A percentile compares a stretch with the other conserved stretches of the same genome.
Evolutionary conservation across 53 echinoderm and acorn worm genomes (phyloP).

Genomic region (Echinometra lucunter): DNA sequence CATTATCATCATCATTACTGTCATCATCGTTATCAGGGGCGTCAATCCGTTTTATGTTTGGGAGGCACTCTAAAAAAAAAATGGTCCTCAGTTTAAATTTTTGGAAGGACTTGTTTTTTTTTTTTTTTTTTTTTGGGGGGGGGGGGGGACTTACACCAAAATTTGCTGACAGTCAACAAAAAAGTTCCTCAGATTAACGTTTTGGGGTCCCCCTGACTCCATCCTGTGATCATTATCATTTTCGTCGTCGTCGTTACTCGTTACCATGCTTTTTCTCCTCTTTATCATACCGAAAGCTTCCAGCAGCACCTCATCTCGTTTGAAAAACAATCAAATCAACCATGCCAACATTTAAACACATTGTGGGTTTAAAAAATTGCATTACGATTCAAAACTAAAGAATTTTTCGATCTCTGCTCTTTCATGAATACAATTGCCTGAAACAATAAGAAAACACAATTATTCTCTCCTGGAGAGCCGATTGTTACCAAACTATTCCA

Average conservation of each 20-base stretch:
- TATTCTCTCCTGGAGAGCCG: slow-evolving; percentile 39
- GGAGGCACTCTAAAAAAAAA: too few species aligned
- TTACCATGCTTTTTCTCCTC: background rate
- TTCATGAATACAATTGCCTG: background rate
- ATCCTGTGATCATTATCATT: background rate
- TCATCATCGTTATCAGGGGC: background rate
- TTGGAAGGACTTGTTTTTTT: too few species aligned
- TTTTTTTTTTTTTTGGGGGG: too few species aligned
- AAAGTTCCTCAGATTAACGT: too few species aligned
- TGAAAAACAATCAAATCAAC: background rate
- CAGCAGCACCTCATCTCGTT: background rate
- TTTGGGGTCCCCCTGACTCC: too few species aligned
- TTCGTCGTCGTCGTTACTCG: background rate
- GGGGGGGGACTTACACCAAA: too few species aligned
- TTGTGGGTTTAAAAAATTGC: background rate
- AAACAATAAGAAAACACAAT: background rate
- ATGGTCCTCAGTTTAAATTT: too few species aligned
- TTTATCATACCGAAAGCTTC: background rate
- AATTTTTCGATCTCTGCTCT: background rate
- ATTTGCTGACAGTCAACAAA: too few species aligned
- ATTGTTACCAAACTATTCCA: slow-evolving; percentile 33
- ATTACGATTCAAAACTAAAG: background rate
- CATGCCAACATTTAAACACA: background rate
- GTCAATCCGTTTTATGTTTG: background rate
- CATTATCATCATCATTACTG: slow-evolving; percentile 17